Conservation (phyloP, 2,888 invertebrate genomes). For the Drosophila pegasa region DNA sequence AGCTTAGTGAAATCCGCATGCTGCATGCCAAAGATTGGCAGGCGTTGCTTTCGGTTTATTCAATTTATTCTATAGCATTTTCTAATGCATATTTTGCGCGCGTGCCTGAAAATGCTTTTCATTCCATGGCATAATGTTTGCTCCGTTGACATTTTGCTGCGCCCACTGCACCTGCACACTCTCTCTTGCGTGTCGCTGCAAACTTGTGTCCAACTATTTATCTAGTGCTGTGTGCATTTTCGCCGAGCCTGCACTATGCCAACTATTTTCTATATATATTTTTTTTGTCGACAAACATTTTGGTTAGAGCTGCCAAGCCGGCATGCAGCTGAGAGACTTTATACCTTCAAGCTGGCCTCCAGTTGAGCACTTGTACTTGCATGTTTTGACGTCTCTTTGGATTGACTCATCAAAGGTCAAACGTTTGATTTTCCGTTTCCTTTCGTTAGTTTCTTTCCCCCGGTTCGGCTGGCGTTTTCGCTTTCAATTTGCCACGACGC, state of each 20-base stretch:
- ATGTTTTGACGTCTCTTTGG: slow-evolving; percentile 48
- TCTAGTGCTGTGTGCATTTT: slow-evolving; percentile 66
- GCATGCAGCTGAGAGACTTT: slow-evolving; percentile 29
- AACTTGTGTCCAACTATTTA: slow-evolving; percentile 73
- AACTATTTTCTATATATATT: slow-evolving; percentile 50
- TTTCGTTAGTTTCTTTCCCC: slow-evolving; percentile 31
- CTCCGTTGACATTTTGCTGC: slow-evolving; percentile 36
- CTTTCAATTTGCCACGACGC: slow-evolving; percentile 74
- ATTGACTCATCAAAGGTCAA: slow-evolving; percentile 77
- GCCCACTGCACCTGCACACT: slow-evolving; percentile 56
- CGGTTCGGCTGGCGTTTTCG: slow-evolving; percentile 51
- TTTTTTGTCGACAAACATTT: slow-evolving; percentile 62
- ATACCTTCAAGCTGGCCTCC: slow-evolving; percentile 55
- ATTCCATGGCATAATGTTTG: slow-evolving; percentile 38
- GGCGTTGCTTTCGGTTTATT: slow-evolving; percentile 62
- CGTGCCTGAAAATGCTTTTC: slow-evolving; percentile 68
- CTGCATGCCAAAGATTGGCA: slow-evolving; percentile 60
- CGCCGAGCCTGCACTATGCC: slow-evolving; percentile 51
- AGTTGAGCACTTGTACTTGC: slow-evolving; percentile 16
- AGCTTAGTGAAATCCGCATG: slow-evolving; percentile 48
- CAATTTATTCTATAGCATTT: slow-evolving; percentile 78
- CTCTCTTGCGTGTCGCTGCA: slow-evolving; percentile 43
- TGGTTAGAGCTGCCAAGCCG: slow-evolving; percentile 53
- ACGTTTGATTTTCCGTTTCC: slow-evolving; percentile 60
- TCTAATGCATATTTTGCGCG: slow-evolving; percentile 75